Percentiles rank a stretch among this genome's conserved stretches.
Evolutionary conservation across 2,797 vertebrate species (phyloP).

Genomic region (Molossus molossus): DNA sequence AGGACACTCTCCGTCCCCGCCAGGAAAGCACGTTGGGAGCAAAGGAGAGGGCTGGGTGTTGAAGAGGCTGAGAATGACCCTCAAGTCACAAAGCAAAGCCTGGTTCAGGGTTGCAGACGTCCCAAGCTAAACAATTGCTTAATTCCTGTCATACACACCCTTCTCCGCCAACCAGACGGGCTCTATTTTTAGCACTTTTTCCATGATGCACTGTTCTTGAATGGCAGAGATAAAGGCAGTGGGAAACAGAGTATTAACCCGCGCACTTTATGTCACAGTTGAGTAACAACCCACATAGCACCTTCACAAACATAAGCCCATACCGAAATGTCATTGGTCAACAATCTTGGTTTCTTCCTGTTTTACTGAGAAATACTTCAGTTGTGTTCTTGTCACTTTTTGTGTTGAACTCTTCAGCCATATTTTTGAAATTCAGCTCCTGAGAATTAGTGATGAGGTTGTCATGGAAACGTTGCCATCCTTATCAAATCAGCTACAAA

Average conservation of each 20-base stretch:
- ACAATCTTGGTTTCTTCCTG: background rate
- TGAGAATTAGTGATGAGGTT: background rate
- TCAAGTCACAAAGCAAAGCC: constrained; percentile 17
- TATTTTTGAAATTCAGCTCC: background rate
- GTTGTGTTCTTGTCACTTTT: background rate
- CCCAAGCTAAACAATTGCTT: background rate
- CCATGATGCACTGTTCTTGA: constrained; percentile 73
- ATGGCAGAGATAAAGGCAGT: constrained; percentile 59
- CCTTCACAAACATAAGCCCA: background rate
- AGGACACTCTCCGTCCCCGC: background rate
- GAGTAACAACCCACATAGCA: background rate
- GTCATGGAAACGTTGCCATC: background rate
- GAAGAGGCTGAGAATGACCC: background rate
- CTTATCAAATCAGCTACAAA: background rate
- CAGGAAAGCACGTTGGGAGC: background rate
- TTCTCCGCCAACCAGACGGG: constrained; percentile 57
- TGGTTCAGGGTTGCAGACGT: background rate
- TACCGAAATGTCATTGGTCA: background rate
- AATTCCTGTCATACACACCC: constrained; percentile 32
- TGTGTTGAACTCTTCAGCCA: constrained; percentile 7
- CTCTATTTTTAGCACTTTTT: constrained; percentile 74
- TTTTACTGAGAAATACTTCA: background rate
- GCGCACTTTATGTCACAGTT: background rate
- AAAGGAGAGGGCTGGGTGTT: background rate
- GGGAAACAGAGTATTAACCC: constrained; percentile 61